Base-by-base conservation (phyloP, 2,888 invertebrate genomes). In the Sycophila texana region DNA sequence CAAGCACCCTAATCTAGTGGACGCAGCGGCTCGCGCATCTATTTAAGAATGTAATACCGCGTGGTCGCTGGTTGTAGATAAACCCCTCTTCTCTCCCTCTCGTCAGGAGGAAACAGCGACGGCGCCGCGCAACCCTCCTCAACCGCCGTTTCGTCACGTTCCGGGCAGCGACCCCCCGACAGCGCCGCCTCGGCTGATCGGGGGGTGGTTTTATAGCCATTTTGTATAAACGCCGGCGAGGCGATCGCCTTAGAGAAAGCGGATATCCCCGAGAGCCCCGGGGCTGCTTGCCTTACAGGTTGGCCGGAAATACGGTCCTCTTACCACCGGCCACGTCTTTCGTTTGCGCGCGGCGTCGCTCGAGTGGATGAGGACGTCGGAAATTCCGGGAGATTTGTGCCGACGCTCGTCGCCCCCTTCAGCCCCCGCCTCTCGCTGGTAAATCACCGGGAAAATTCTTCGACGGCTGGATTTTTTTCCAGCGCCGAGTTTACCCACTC, bases 211-310 rank as follows among this genome's bases (percentile, higher is more conserved):
- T 88, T 88, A 86, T 84, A 82, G 82, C 80, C 85, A 82, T 86
- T 87, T 87, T 87, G 85, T 85, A 85, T 86, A 86, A 86, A 88
- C 85, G 85, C 83, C 84, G 80, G 74, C 76, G 60, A 39, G 67
- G 18, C 61, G 61, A n/a, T 58, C 16, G 14, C 65, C 57, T 47
- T 49, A 66, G 57, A 73, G 74, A 83, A 84, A 83, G 79, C 81
- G 74, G 79, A 80, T 82, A 82, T 83, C 81, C 81, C 82, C 83
- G 76, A 76, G 76, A 39, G 20, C 22, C 39, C 20, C 58, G 22
- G 58, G 53, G 3, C 10, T 14, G 16, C 66, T 26, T 7, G 14
- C 71, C 72, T 78, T 71, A 77, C 74, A 81, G 74, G 72, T 66
- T 72, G 47, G 22, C 51, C 55, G 53, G 68, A 75, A 68, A 75